Conservation (phyloP, 2,797 vertebrate species). For the Peromyscus attwateri region DNA sequence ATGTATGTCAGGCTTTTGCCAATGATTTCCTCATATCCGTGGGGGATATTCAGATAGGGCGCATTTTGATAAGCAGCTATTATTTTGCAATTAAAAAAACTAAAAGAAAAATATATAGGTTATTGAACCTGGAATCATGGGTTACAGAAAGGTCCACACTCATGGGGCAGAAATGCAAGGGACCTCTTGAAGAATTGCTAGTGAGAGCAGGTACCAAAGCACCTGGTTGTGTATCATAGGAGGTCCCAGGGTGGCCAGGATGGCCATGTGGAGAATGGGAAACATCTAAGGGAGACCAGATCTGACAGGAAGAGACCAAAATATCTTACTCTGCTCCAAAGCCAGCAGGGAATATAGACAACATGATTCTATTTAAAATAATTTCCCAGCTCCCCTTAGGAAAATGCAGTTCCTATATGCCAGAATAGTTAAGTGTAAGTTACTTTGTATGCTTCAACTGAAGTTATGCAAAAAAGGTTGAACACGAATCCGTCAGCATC, state of each 20-base stretch:
- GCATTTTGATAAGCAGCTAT: background rate
- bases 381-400: background rate
- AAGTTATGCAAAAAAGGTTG: background rate
- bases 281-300: fast-evolving
- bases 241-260: background rate
- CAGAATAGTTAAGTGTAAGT: background rate
- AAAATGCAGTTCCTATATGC: background rate
- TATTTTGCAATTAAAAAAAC: constrained; percentile 17
- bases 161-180: background rate
- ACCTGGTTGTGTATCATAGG: background rate
- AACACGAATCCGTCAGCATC: background rate
- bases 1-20: background rate
- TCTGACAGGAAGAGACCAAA: background rate
- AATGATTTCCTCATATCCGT: background rate
- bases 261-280: fast-evolving
- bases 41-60: background rate
- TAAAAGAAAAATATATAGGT: background rate
- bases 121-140: background rate
- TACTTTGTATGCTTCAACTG: background rate
- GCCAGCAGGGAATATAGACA: background rate
- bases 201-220: background rate
- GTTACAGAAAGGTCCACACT: background rate
- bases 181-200: background rate
- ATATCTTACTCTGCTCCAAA: background rate
- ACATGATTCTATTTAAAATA: background rate